phyloP scores from a whole-genome alignment of 2,888 invertebrate genomes.

The Cerceris ruficornis region DNA sequence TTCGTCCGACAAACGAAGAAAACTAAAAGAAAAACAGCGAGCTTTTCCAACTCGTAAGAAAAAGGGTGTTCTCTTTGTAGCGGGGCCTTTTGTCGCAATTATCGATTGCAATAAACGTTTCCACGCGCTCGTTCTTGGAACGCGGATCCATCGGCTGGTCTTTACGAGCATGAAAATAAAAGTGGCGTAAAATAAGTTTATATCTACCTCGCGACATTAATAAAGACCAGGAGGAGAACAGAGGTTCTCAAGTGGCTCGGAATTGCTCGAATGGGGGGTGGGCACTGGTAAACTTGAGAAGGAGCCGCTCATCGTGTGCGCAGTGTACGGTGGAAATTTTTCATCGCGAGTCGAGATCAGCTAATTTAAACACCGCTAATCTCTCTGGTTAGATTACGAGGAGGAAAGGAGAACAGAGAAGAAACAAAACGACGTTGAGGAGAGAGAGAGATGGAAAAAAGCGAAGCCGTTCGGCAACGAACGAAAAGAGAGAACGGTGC shows the following conservation, averaged over 20 bases:
- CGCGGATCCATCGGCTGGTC: slow-evolving; percentile 29
- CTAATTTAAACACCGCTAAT: slow-evolving; percentile 58
- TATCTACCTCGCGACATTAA: slow-evolving; percentile 29
- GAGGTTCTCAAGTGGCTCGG: slow-evolving; percentile 13
- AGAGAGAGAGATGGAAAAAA: slow-evolving; percentile 13
- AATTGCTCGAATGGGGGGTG: not conserved
- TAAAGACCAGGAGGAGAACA: slow-evolving; percentile 11
- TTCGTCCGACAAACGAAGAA: slow-evolving; percentile 6
- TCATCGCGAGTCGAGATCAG: slow-evolving; percentile 39
- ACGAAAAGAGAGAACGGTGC: slow-evolving; percentile 44
- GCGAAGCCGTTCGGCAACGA: slow-evolving; percentile 59
- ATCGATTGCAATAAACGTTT: slow-evolving; percentile 27
- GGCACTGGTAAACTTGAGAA: not conserved
- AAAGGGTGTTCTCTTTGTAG: not conserved
- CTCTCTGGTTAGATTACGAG: slow-evolving; percentile 52
- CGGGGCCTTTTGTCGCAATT: not conserved
- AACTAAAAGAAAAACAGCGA: slow-evolving; percentile 3
- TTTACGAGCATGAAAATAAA: slow-evolving; percentile 23
- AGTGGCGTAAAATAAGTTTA: slow-evolving; percentile 27
- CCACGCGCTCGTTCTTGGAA: slow-evolving; percentile 13
- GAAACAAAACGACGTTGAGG: slow-evolving; percentile 19
- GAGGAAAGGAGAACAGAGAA: not conserved
- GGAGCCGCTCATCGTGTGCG: not conserved
- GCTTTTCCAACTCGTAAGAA: not conserved
- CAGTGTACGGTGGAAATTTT: slow-evolving; percentile 23